Base-by-base conservation (phyloP, 1,140 invertebrate species). In the Prorops nasuta region DNA sequence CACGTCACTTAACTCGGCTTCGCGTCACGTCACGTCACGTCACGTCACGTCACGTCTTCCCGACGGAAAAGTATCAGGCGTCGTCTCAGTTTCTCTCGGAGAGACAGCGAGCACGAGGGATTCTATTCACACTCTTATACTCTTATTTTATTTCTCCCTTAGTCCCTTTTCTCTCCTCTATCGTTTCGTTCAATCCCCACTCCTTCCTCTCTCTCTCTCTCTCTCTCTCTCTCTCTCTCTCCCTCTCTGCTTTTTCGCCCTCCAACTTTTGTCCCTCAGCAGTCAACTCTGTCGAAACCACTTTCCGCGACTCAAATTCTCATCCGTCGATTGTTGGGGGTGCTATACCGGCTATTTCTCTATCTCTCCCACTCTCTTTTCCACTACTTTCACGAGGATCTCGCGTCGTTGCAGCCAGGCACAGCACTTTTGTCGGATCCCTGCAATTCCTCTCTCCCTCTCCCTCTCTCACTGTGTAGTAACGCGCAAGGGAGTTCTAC, bases 11-110 rank as follows among this genome's bases (percentile, higher is more conserved):
- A n/a, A n/a, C 56, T 52, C 55, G 40, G 53, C 49, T 58, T 54
- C 55, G 50, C 54, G 67, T 62, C 63, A 65, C 66, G 57, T 66
- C 58, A 60, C 67, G 63, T 68, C 66, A 60, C 58, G 54, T 62
- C 58, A 44, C 52, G 51, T 58, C 52, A 37, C 51, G 55, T 43
- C 56, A 46, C 61, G 65, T 64, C 63, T 62, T 62, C 57, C 63
- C 60, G n/a, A 59, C 67, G 58, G 64, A 64, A 63, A 6, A 42
- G 41, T 49, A 44, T 44, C 37, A 32, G 32, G 34, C 41, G 15
- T 43, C 24, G 32, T n/a, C n/a, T n/a, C n/a, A n/a, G n/a, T n/a
- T n/a, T n/a, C n/a, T n/a, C n/a, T n/a, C n/a, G n/a, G n/a, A n/a
- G n/a, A n/a, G n/a, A n/a, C n/a, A n/a, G n/a, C n/a, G n/a, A n/a